Base-by-base conservation (phyloP, 2,888 invertebrate species). In the Diabrotica balteata region DNA sequence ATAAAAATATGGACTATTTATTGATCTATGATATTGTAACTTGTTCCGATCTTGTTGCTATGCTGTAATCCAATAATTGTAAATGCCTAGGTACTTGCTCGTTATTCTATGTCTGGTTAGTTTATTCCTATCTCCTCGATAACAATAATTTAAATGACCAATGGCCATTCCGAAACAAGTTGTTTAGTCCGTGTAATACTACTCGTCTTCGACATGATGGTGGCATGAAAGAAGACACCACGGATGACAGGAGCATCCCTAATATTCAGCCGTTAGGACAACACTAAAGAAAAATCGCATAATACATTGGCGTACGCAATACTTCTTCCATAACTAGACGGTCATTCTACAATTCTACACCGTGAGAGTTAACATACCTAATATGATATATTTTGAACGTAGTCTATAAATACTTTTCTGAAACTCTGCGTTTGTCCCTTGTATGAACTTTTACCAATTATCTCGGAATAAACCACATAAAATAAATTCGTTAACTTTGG, bases 231-330 rank as follows among this genome's bases (percentile, higher is more conserved):
- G 66, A 66, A 66, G 68, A 70, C 68, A 65, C 60, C 58, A 43
- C 57, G 66, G 55, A 68, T 63, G 67, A 70, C 66, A 62, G 61
- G 57, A 67, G 59, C 63, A 66, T 57, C 69, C 69, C 71, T 67
- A 66, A 66, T 63, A 59, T 65, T 67, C 60, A 65, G 69, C 69
- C 71, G 71, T 72, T 72, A 72, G 54, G 58, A 65, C 66, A 53
- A 62, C 59, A 68, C 60, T 44, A 42, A 63, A 66, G 61, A 68
- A 68, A 66, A 67, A 69, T 71, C 55, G 61, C 58, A 61, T 57
- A 61, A 59, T 9, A 8, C 69, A 69, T 62, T 67, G 71, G 59
- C 68, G 67, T 67, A 11, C 65, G 43, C 6, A 8, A 46, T 47
- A 49, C 32, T 22, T 53, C 50, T 47, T 52, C 5, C 32, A 4